Conservation (phyloP, 2,888 invertebrate species). For the Pachycephus smyrnensis region DNA sequence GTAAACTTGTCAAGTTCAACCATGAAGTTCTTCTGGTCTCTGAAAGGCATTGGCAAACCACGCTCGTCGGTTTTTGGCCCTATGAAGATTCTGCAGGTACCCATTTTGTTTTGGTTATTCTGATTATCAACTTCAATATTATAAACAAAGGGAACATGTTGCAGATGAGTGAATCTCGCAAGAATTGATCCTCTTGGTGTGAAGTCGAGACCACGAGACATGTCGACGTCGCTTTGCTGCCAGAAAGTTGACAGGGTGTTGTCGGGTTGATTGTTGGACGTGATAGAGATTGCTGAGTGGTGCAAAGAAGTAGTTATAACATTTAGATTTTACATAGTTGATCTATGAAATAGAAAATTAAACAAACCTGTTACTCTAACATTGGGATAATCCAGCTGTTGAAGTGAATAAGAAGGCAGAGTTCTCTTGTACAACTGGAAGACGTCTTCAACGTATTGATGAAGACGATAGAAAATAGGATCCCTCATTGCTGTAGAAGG, state of each 20-base stretch:
- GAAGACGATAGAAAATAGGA: slow-evolving; percentile 62
- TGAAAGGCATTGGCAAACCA: slow-evolving; percentile 71
- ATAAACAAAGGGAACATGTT: slow-evolving; percentile 77
- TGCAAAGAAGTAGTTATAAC: slow-evolving; percentile 71
- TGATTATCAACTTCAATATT: slow-evolving; percentile 67
- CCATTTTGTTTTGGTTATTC: slow-evolving; percentile 66
- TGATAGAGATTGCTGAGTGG: slow-evolving; percentile 71
- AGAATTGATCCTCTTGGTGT: slow-evolving; percentile 77
- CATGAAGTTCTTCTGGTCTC: slow-evolving; percentile 73
- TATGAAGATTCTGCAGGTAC: slow-evolving; percentile 76
- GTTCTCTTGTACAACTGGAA: slow-evolving; percentile 71
- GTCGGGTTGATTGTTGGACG: slow-evolving; percentile 53
- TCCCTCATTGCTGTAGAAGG: slow-evolving; percentile 61
- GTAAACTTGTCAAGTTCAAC: slow-evolving; percentile 77
- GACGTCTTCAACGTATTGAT: slow-evolving; percentile 57
- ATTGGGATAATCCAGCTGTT: slow-evolving; percentile 73
- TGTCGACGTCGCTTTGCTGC: slow-evolving; percentile 80
- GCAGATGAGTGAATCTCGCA: slow-evolving; percentile 79
- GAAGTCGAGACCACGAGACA: slow-evolving; percentile 83
- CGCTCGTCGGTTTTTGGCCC: slow-evolving; percentile 74
- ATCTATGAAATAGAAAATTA: neutral
- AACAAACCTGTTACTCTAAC: slow-evolving; percentile 68
- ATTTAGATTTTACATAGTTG: neutral
- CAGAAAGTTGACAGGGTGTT: slow-evolving; percentile 77
- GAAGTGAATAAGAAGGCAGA: slow-evolving; percentile 72